A percentile compares a stretch with the other conserved stretches of the same genome.
phyloP scores from a whole-genome alignment of 2,888 invertebrate species.

The Megamerina dolium region DNA sequence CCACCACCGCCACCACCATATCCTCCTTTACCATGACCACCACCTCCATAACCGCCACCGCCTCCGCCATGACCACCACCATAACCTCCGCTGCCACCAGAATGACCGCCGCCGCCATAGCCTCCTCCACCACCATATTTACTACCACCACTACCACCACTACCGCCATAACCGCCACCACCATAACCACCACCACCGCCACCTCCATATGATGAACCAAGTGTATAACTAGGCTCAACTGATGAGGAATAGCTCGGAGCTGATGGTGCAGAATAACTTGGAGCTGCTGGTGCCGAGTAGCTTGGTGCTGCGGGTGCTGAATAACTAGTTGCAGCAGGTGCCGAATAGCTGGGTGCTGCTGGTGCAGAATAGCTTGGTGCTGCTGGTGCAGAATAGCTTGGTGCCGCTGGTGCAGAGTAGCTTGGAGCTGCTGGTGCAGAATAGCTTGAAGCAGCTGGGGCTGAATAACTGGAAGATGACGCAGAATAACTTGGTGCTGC shows the following conservation, averaged over 20 bases:
- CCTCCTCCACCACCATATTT: neutral
- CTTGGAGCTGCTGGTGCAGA: constrained; percentile 14
- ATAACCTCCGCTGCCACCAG: neutral
- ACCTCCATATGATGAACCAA: neutral
- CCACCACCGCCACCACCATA: neutral
- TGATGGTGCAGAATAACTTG: constrained; percentile 12
- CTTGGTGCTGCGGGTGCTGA: constrained; percentile 15
- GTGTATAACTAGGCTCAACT: constrained; percentile 11
- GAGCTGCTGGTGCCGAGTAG: constrained; percentile 25
- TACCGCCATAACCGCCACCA: neutral
- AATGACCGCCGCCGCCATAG: neutral
- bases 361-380: constrained; percentile 7
- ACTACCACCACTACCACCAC: neutral
- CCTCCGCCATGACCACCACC: neutral
- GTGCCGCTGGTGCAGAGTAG: constrained; percentile 24
- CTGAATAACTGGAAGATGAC: constrained; percentile 18
- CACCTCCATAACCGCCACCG: neutral
- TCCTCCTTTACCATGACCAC: neutral
- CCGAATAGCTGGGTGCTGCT: constrained; percentile 19
- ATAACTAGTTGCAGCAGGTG: constrained; percentile 18
- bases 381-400: constrained; percentile 13
- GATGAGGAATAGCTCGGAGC: constrained; percentile 16
- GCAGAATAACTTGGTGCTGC: constrained; percentile 18
- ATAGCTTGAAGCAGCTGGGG: constrained; percentile 16
- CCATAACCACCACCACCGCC: neutral